Evolutionary conservation across 2,888 invertebrate species (phyloP).

Genomic region (Cephus pulcher): DNA sequence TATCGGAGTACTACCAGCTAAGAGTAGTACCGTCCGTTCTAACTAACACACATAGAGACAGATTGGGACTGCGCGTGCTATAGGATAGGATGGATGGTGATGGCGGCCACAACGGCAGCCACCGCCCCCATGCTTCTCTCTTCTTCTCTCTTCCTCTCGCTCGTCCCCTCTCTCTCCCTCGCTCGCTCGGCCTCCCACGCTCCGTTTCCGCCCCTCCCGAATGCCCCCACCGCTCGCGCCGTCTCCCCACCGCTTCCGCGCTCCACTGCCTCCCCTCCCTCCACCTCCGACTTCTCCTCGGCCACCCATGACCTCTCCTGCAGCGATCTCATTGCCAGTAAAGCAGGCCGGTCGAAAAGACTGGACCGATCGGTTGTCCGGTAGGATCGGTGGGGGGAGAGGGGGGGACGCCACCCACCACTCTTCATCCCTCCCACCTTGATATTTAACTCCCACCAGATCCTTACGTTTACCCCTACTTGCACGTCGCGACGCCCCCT

Average conservation of each 20-base stretch:
- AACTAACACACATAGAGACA: conserved; percentile 51
- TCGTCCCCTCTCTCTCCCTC: no score
- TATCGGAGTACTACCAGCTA: conserved; percentile 57
- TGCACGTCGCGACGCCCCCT: neutral
- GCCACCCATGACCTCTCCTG: neutral
- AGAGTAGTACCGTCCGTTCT: conserved; percentile 50
- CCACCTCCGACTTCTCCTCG: neutral
- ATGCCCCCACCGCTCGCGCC: neutral
- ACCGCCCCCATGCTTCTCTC: conserved; percentile 65
- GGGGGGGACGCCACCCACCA: neutral
- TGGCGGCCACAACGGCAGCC: conserved; percentile 73
- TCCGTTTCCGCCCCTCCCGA: neutral
- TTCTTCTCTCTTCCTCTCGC: conserved; percentile 23
- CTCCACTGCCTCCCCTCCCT: conserved; percentile 1
- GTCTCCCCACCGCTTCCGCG: neutral
- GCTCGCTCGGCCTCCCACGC: neutral
- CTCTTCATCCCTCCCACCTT: conserved; percentile 19
- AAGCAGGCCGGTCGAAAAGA: neutral
- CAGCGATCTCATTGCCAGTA: neutral
- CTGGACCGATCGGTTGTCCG: conserved; percentile 12
- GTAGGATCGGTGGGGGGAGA: neutral
- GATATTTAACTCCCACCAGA: neutral
- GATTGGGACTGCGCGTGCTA: conserved; percentile 44
- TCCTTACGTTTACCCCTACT: conserved; percentile 6
- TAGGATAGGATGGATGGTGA: conserved; percentile 66